Conservation (phyloP, 2,797 vertebrate species). For the Danio jaintianensis region DNA sequence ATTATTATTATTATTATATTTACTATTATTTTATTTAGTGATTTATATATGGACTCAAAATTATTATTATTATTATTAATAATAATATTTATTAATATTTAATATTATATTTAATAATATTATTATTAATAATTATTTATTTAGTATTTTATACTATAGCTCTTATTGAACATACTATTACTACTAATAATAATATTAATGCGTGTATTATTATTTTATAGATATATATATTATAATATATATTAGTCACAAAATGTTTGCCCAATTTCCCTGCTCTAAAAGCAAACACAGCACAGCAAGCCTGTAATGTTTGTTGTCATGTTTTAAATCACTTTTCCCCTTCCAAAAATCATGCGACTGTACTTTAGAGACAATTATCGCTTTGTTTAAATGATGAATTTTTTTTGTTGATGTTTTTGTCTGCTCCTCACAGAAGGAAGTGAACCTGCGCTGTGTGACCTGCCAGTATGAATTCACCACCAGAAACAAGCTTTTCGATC, state of each 20-base stretch:
- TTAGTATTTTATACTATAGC: too few species aligned
- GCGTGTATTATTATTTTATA: not conserved
- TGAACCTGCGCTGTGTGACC: constrained; percentile 82
- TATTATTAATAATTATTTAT: not conserved
- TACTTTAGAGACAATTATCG: not conserved
- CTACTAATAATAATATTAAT: not conserved
- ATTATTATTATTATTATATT: too few species aligned
- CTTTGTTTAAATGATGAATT: not conserved
- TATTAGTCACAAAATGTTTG: not conserved
- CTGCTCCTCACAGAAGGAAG: constrained; percentile 74
- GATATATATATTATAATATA: not conserved
- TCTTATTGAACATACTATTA: too few species aligned
- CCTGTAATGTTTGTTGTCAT: not conserved
- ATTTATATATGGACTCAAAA: too few species aligned
- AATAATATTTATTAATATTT: too few species aligned
- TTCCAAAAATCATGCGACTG: too few species aligned
- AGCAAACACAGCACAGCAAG: not conserved
- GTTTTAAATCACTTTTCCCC: too few species aligned
- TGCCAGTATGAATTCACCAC: constrained; percentile 88
- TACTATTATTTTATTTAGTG: too few species aligned
- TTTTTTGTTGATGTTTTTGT: not conserved
- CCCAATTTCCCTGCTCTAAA: too few species aligned
- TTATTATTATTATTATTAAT: too few species aligned
- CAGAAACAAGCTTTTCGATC: constrained; percentile 95
- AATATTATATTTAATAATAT: too few species aligned